Evolutionary conservation across 1,140 invertebrate genomes (phyloP), one percentile per base, ranked within the genome.

Genomic region (Zaprionus inermis): DNA sequence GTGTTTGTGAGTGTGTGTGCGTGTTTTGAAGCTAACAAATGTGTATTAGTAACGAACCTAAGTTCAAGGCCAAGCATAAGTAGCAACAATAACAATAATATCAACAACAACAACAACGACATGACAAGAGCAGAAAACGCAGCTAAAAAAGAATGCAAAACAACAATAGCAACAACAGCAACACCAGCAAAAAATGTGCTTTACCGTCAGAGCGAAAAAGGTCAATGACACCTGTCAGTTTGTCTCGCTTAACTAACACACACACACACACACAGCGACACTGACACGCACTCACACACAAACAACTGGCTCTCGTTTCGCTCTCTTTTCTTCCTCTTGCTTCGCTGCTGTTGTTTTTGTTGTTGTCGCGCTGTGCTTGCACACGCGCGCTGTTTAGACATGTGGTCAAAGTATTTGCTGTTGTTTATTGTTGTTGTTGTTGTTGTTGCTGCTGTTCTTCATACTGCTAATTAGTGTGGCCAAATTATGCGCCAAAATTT

Each of bases 211-310:
- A 57, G 79, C 79, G 70, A 79, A 84, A 88, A 89, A 83, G 84
- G 84, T 89, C 84, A 89, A 84, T 89, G 84, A 89, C 84, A 89
- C 84, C 84, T 89, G 84, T 69, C 80, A 81, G 77, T 83, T 88
- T 88, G 84, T 80, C 61, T 89, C 79, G 73, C 76, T 81, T 66
- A 72, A 64, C 73, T 63, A 75, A 65, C 55, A 74, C 70, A 56
- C 65, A 52, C 52, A 38, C 38, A 63, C 56, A 54, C 28, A 41
- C 60, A 58, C 41, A 52, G 3, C 3, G 22, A 56, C 58, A 51
- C 52, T 28, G 63, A 36, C 32, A 18, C 59, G 14, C n/a, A 60
- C 54, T 30, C 41, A 78, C 66, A 74, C 55, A 49, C 51, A 44
- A 24, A 58, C 38, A 52, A 81, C 70, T 68, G 55, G 81, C 66